A percentile compares a stretch with the other conserved stretches of the same genome.
Conservation (phyloP, 2,113 vertebrate species). For the Coturnix japonica region DNA sequence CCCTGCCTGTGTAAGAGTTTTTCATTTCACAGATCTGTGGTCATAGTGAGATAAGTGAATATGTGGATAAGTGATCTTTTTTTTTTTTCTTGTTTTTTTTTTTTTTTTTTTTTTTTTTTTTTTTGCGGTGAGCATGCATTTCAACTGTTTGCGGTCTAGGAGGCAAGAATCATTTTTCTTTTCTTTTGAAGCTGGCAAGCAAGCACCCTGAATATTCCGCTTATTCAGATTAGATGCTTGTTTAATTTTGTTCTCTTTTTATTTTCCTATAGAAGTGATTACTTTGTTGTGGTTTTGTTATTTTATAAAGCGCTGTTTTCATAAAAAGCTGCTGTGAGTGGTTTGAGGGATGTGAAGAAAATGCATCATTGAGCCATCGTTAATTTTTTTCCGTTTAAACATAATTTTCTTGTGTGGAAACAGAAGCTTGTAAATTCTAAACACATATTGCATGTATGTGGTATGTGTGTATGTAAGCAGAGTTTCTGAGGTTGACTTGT, state of each 20-base stretch:
- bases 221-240: neutral
- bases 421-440: neutral
- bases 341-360: neutral
- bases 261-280: neutral
- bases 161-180: neutral
- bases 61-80: neutral
- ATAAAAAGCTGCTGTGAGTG: neutral
- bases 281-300: neutral
- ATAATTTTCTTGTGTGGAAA: neutral
- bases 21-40: neutral
- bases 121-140: neutral
- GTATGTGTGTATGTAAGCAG: neutral
- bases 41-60: neutral
- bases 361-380: neutral
- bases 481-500: neutral
- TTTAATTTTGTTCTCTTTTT: neutral
- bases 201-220: neutral
- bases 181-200: neutral
- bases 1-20: neutral
- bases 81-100: neutral
- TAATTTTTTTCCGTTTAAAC: neutral
- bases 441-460: too few relatives aligned
- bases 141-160: neutral
- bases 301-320: neutral
- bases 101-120: neutral